A percentile compares a stretch with the other conserved stretches of the same genome.
Evolutionary conservation across 2,888 invertebrate species (phyloP).

Genomic region (Cybosia mesomella): DNA sequence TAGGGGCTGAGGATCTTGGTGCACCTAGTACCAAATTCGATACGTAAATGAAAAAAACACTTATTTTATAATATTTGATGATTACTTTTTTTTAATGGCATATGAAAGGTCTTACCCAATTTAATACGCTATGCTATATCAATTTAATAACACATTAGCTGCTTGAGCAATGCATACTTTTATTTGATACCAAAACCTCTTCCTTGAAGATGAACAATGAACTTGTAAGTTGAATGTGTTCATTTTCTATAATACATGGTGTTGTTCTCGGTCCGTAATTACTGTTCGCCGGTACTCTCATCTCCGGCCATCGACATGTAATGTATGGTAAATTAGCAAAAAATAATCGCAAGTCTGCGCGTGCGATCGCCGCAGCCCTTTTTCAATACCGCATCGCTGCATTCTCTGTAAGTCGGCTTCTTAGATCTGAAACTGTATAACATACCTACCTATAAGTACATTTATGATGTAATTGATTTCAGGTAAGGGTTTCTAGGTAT

Average conservation of each 20-base stretch:
- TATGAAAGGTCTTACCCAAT: too few species aligned
- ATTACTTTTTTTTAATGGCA: too few species aligned
- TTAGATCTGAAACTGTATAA: slow-evolving; percentile 34
- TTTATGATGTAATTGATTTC: too few species aligned
- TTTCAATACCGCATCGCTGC: slow-evolving; percentile 45
- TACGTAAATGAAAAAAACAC: too few species aligned
- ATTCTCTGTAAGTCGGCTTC: slow-evolving; percentile 47
- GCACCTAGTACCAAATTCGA: too few species aligned
- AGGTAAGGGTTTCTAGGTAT: background rate
- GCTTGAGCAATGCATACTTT: background rate
- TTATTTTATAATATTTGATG: too few species aligned
- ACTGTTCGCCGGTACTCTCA: slow-evolving; percentile 42
- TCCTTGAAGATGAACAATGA: slow-evolving; percentile 6
- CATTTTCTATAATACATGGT: slow-evolving; percentile 21
- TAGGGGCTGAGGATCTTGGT: too few species aligned
- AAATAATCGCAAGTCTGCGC: slow-evolving; percentile 67
- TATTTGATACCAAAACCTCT: background rate
- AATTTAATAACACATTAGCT: too few species aligned
- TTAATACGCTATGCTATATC: too few species aligned
- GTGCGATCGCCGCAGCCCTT: slow-evolving; percentile 49
- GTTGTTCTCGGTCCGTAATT: slow-evolving; percentile 35
- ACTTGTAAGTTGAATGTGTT: slow-evolving; percentile 11
- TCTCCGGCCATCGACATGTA: slow-evolving; percentile 62
- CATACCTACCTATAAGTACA: background rate
- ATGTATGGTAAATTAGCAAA: slow-evolving; percentile 79